These are phyloP conservation scores for Chelon labrosus DNA, from an alignment of 2,797 vertebrate genomes.

Conservation along the genomic window DNA sequence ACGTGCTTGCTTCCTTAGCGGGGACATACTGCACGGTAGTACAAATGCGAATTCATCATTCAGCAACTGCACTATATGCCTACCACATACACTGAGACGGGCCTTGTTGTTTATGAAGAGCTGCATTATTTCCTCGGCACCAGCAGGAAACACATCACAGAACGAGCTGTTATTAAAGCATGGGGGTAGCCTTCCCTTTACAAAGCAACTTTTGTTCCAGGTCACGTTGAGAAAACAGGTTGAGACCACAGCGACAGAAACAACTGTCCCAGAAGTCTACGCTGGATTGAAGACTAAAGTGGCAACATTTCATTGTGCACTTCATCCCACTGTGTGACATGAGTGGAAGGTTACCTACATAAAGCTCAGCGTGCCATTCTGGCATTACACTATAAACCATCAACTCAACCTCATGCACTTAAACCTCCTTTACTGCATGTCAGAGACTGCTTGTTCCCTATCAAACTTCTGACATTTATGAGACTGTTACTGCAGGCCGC, in stretches of 20 bases:
- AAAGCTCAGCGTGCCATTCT: conserved; percentile 16
- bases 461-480: conserved; percentile 45
- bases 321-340: conserved; percentile 4
- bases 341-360: conserved; percentile 17
- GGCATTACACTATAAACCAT: conserved; percentile 30
- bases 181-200: conserved; percentile 3
- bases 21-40: conserved; percentile 29
- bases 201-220: conserved; percentile 25
- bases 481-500: conserved; percentile 24
- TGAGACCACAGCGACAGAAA: conserved; percentile 2
- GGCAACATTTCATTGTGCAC: conserved; percentile 11
- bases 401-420: conserved; percentile 29
- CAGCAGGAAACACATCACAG: conserved; percentile 11
- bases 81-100: conserved; percentile 15
- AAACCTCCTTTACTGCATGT: conserved; percentile 20
- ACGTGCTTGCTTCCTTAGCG: conserved; percentile 7
- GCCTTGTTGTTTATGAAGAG: conserved; percentile 15
- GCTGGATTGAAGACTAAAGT: neutral
- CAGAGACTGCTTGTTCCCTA: conserved; percentile 8
- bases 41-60: conserved; percentile 42
- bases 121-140: neutral
- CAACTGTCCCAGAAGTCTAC: neutral
- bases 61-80: conserved; percentile 37
- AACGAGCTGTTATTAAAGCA: conserved; percentile 6
- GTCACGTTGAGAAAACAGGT: conserved; percentile 12